Evolutionary conservation across 2,888 invertebrate species (phyloP), one percentile per base, ranked within the genome.

Genomic region (Drosophila algonquin): DNA sequence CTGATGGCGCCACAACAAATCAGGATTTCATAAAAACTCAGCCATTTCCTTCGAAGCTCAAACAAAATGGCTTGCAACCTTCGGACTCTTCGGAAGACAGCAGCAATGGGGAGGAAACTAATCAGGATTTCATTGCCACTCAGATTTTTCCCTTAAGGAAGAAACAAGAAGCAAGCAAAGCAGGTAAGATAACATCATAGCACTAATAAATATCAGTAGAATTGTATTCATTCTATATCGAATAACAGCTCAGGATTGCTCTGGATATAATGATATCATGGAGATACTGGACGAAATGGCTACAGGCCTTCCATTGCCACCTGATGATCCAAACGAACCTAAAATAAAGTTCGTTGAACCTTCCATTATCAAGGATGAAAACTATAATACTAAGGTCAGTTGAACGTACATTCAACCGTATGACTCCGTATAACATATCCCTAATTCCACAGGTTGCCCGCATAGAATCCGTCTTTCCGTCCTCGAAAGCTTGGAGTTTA

Each of bases 371-470:
- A 58, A 55, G 30, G 72, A 72, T 24, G 14, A 54, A 40, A 24
- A 74, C 52, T 75, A 74, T n/a, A 51, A 74, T 30, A 48, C 14
- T n/a, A 73, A 73, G 65, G 71, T 73, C 24, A n/a, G 12, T 10
- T 8, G 27, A 8, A 3, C 1, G 27, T 9, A 12, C 6, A 46
- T 46, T 45, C 12, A 21, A 21, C 44, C 10, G 9, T 3, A 1
- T 3, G 6, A 44, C 27, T 14, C 16, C 5, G 14, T 35, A 24
- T 30, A 9, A 5, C 3, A 8, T n/a, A n/a, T n/a, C 6, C n/a
- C 40, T 2, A 2, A 14, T 6, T 40, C 14, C 16, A 4, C 24
- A 72, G 71, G 24, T 74, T 40, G 47, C 14, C 10, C 65, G 51
- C 8, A 59, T 72, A 8, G 51, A 72, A 44, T 44, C 58, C 6